Base-by-base conservation (phyloP, 37 sponge, comb jelly and placozoan genomes). In the Beroe forskalii region DNA sequence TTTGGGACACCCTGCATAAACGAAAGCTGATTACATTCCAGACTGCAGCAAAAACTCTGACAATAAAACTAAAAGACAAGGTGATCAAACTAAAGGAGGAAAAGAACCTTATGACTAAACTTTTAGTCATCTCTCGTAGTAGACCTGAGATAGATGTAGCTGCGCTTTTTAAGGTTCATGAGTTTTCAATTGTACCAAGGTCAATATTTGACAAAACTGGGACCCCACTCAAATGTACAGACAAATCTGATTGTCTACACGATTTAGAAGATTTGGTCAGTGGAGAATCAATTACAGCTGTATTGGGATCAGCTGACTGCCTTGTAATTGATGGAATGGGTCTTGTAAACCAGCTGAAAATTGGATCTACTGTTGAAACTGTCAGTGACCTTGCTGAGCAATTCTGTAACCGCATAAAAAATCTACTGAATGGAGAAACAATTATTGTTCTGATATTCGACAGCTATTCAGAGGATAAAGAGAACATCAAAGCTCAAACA, bases 261-360 rank as follows among this genome's bases (percentile, higher is more conserved):
- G 66, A n/a, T 6, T 24, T 63, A 24, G 66, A 63, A 63, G 66
- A 63, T 6, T 3, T 27, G 4, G 17, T 63, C 4, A 22, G 22
- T 24, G 6, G 12, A 48, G 12, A 17, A 6, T 17, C 12, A 17
- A 48, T 12, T 48, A 48, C 55, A 48, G 55, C 6, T 48, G 55
- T 17, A 6, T 12, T 12, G 6, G 6, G 12, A 48, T 48, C 55
- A 48, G 55, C 55, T 17, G 27, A 23, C 4, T 6, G 17, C 17
- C 4, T 63, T 63, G 66, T 63, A 6, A 63, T 63, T 24, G 66
- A 63, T 63, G 66, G 66, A 22, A 63, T 63, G 66, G 66, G 66
- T 23, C 17, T 63, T 63, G 66, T 63, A 63, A 63, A 63, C 30
- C 66, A 63, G 27, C 30, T 63, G 30, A 63, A 27, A 27, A 63